Evolutionary conservation across 2,888 invertebrate genomes (phyloP), one percentile per base, ranked within the genome.

Genomic region (Hemaris fuciformis): DNA sequence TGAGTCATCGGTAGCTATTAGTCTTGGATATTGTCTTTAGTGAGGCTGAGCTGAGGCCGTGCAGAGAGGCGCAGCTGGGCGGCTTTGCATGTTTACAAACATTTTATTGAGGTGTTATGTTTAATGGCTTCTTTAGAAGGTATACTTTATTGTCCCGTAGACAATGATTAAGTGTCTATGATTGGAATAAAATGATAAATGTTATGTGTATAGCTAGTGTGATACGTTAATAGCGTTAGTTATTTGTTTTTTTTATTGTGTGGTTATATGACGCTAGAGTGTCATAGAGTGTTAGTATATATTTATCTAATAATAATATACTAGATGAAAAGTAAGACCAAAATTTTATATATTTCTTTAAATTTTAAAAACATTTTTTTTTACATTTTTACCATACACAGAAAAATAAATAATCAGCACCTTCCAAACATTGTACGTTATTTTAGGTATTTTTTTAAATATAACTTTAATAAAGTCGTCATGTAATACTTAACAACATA

Each of bases 31-130:
- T 92, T 91, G 89, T 91, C 87, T 91, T 85, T 83, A 71, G 62
- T 66, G 67, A 64, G 63, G 38, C 66, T 66, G 58, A 57, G 70
- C 66, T 66, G 76, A 64, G 78, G 73, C 77, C 78, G 73, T 75
- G 71, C 71, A 75, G 74, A 70, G 72, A 71, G 66, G 70, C 92
- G 57, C 91, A 85, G 91, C 84, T 88, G 91, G 91, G 87, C 68
- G 69, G 85, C 86, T 88, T 88, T 88, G 81, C 84, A 76, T 92
- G 92, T 92, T 91, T 91, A 91, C 91, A 90, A 92, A 92, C 89
- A 92, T 83, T 91, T 91, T 90, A 91, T 91, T 85, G 87, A 91
- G 86, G 87, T 90, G 87, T 87, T 89, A 80, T 87, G 73, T 87
- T 85, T 87, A 86, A 91, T 86, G 83, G 85, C 91, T 91, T 76